Evolutionary conservation across 2,888 invertebrate genomes (phyloP), one percentile per base, ranked within the genome.

Genomic region (Dichetophora obliterata): DNA sequence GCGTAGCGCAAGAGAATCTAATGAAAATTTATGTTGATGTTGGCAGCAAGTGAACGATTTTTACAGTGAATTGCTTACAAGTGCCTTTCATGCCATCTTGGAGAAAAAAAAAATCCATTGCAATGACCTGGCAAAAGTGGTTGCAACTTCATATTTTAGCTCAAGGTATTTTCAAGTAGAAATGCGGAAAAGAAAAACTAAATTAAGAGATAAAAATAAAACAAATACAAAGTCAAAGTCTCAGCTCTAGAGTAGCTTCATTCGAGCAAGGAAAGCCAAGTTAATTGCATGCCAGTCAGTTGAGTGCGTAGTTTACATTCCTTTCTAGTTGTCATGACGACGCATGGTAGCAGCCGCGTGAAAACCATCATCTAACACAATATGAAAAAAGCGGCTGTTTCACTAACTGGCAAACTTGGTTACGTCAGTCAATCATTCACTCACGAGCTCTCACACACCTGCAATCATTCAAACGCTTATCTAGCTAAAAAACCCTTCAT

Each of bases 221-320:
- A 34, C 34, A 34, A 31, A 63, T 27, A 63, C n/a, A 63, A 34
- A 34, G 14, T 63, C 27, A 63, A 11, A 43, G 43, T 43, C 43
- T 11, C 14, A 63, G n/a, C 8, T 34, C n/a, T n/a, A n/a, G 16
- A 34, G 31, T 63, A 63, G 63, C 63, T 63, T 34, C 63, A 27
- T 43, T 31, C n/a, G 59, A 27, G 59, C 27, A 24, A 19, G 48
- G 66, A 9, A 66, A 68, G 50, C 50, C 48, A 50, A 68, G 50
- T 72, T 72, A 72, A 72, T 72, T 72, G 72, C 72, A 72, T 59
- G 43, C 22, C 72, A 61, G 24, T 37, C 16, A 14, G 57, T 22
- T 66, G 19, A 19, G 59, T 27, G 14, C 22, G 43, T 43, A 43
- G 11, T 43, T 43, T 14, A 43, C 43, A 43, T 43, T 43, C 43